These are phyloP conservation scores for Telmatherina bonti DNA, from an alignment of 2,797 vertebrate species.

Conservation along the genomic window DNA sequence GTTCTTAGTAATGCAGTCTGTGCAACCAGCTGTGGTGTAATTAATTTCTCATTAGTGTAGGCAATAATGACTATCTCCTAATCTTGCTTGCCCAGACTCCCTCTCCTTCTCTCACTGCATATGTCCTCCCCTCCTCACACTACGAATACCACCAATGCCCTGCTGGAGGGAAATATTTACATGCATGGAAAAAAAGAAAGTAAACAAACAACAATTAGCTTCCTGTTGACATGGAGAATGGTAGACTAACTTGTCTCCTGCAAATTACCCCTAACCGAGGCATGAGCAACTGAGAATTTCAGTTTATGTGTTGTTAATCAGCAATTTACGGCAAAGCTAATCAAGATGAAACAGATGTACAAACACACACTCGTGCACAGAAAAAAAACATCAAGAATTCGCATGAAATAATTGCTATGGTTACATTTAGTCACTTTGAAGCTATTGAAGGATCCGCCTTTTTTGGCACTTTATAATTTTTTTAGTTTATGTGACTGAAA, in stretches of 20 bases:
- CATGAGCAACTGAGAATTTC: constrained; percentile 54
- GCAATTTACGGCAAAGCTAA: constrained; percentile 40
- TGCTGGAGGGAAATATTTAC: constrained; percentile 48
- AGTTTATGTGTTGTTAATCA: constrained; percentile 63
- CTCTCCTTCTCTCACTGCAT: constrained; percentile 11
- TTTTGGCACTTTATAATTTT: too few species aligned
- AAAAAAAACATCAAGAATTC: background rate
- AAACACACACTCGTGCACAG: background rate
- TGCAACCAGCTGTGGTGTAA: constrained; percentile 68
- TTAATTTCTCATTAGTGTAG: constrained; percentile 77
- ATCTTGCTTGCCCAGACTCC: constrained; percentile 44
- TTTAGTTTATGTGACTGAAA: too few species aligned
- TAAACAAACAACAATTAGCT: constrained; percentile 82
- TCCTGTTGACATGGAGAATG: constrained; percentile 67
- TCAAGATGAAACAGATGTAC: constrained; percentile 29
- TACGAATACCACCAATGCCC: constrained; percentile 12
- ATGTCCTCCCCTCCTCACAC: constrained; percentile 5
- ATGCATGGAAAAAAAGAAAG: constrained; percentile 37
- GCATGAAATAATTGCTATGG: background rate
- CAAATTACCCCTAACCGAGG: constrained; percentile 65
- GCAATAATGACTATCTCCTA: constrained; percentile 65
- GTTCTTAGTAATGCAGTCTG: constrained; percentile 56
- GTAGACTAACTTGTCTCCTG: constrained; percentile 69
- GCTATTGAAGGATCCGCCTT: too few species aligned
- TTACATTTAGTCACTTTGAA: too few species aligned